Base-by-base conservation (phyloP, 1,140 invertebrate genomes). In the Gonatopus flavifemur region DNA sequence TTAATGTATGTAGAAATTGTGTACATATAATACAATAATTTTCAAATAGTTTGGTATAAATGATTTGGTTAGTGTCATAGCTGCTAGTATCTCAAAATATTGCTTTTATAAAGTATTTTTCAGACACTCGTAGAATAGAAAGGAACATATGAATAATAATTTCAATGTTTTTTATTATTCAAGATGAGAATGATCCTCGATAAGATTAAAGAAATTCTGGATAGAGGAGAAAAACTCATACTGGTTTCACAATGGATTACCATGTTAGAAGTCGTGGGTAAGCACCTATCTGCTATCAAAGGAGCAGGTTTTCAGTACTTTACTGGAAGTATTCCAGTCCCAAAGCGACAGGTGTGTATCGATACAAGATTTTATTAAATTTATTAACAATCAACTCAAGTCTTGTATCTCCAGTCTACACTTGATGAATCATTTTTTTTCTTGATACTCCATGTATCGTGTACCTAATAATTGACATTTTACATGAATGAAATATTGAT, bases 221-320 rank as follows among this genome's bases (percentile, higher is more conserved):
- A 57, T 16, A 59, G 63, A 58, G 70, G 73, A 13, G 88, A 91
- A 47, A 91, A 91, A 66, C 80, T 83, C n/a, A 86, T 95, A 2
- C 80, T 95, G 6, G 90, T 96, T 1, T 94, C 92, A 0, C 91
- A 95, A 66, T 96, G 91, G 91, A 87, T 89, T 0, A 83, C 82
- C 1, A 83, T 92, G 62, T 69, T 96, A 5, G 68, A 84, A 1
- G 80, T 95, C 20, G 71, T 95, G 10, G 79, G 81, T 21, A 48
- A 65, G 1, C 83, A 88, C 65, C 72, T 95, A 13, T 59, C 77
- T 6, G 48, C 42, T 9, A 33, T 72, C 3, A 64, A 72, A 10
- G 64, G 72, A 1, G 77, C 90, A 5, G 57, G 64, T 1, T 85
- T 79, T 62, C 73, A 79, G 12, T 81, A 83, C n/a, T 83, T 94